These are phyloP conservation scores for Cephus nigrinus DNA, from an alignment of 2,888 invertebrate genomes.

Conservation along the genomic window DNA sequence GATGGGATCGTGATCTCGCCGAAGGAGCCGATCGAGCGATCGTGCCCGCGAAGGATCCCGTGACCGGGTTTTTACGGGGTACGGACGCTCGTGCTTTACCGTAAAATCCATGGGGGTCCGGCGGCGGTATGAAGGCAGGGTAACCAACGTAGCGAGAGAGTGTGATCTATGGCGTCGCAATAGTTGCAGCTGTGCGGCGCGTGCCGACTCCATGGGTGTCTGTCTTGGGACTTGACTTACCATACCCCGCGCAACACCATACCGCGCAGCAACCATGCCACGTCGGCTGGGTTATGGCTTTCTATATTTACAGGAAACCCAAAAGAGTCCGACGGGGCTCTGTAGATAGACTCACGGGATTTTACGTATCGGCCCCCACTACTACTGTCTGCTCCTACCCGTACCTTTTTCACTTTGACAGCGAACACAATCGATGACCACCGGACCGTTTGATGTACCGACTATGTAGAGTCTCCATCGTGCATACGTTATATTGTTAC, in stretches of 20 bases:
- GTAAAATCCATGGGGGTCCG: not conserved
- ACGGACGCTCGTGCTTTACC: not conserved
- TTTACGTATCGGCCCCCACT: not conserved
- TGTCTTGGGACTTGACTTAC: not conserved
- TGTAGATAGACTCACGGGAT: not conserved
- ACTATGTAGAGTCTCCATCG: not conserved
- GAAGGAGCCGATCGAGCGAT: not conserved
- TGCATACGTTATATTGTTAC: not conserved
- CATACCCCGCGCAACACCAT: not conserved
- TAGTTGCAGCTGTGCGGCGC: constrained; percentile 3
- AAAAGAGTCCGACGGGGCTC: not conserved
- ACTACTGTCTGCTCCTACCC: not conserved
- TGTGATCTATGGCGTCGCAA: constrained; percentile 2
- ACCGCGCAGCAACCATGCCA: not conserved
- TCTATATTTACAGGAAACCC: constrained; percentile 40
- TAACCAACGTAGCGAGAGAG: not conserved
- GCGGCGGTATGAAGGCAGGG: not conserved
- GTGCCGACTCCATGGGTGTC: not conserved
- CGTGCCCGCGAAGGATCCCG: not conserved
- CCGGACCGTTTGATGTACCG: not conserved
- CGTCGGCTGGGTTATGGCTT: constrained; percentile 12
- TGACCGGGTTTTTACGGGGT: not conserved
- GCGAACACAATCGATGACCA: not conserved
- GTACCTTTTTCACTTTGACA: not conserved
- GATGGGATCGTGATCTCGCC: not conserved